A percentile compares a stretch with the other conserved stretches of the same genome.
These are phyloP conservation scores for Saccostrea cuccullata DNA, from an alignment of 1,140 invertebrate species.

Conservation along the genomic window DNA sequence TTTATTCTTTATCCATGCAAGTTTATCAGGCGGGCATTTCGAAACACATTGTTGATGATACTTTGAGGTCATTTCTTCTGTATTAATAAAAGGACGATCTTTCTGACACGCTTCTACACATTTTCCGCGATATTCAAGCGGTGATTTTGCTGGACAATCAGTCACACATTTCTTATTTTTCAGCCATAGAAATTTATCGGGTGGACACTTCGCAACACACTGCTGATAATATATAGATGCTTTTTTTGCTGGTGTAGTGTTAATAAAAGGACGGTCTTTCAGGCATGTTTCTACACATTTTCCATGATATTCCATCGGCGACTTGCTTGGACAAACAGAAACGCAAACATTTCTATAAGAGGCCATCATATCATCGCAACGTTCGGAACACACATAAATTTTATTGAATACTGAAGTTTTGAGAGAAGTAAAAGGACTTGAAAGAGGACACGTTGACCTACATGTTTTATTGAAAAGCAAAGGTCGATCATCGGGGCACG, in stretches of 20 bases:
- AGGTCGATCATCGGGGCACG: neutral
- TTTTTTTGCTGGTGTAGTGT: neutral
- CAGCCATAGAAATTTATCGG: neutral
- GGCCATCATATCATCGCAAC: neutral
- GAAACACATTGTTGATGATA: no score
- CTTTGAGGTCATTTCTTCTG: no score
- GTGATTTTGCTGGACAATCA: neutral
- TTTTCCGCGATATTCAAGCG: no score
- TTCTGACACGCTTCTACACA: no score
- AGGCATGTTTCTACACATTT: neutral
- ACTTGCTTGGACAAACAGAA: neutral
- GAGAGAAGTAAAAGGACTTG: neutral
- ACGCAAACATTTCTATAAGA: slow-evolving; percentile 10
- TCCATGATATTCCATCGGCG: neutral
- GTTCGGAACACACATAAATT: neutral
- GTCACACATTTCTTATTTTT: neutral
- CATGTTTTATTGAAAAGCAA: neutral
- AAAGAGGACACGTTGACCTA: neutral
- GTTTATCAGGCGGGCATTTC: no score
- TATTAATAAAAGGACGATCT: no score
- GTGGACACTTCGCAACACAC: neutral
- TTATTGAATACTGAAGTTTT: neutral
- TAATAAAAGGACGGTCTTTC: neutral
- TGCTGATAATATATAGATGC: neutral
- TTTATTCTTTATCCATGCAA: no score